Evolutionary conservation across 2,113 vertebrate species (phyloP).

Genomic region (Microtus montanus): DNA sequence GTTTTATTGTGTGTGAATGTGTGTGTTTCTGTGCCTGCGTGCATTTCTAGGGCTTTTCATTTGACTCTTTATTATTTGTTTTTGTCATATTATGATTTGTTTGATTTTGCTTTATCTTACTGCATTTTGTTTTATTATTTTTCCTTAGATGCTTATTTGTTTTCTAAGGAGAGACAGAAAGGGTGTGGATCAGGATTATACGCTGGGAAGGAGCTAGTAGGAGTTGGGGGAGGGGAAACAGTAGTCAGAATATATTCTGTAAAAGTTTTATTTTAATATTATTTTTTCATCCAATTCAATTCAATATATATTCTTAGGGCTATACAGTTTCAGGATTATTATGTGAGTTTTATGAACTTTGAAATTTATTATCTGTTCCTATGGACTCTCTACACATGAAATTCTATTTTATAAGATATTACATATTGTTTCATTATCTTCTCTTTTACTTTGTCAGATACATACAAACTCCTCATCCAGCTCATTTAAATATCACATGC

Average conservation of each 20-base stretch:
- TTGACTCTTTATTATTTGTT: not conserved
- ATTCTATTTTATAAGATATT: slow-evolving; percentile 47
- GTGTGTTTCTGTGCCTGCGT: not conserved
- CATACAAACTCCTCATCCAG: not conserved
- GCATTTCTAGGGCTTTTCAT: not conserved
- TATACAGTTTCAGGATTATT: not conserved
- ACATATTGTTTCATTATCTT: not conserved
- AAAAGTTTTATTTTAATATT: not conserved
- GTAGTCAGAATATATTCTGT: not conserved
- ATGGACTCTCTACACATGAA: not conserved
- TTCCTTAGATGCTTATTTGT: not conserved
- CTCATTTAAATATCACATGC: slow-evolving; percentile 25
- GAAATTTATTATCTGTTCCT: not conserved
- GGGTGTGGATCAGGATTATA: not conserved
- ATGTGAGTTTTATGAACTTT: slow-evolving; percentile 33
- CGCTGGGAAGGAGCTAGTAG: not conserved
- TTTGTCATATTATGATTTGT: not conserved
- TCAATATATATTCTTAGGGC: not conserved
- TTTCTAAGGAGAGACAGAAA: not conserved
- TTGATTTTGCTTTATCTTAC: not conserved
- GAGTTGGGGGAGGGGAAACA: not conserved
- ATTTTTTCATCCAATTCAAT: slow-evolving; percentile 38
- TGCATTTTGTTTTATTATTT: not conserved
- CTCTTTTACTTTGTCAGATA: slow-evolving; percentile 37
- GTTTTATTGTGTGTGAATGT: not conserved